Evolutionary conservation across 2,113 vertebrate species (phyloP).

Genomic region (Speoplatyrhinus poulsoni): DNA sequence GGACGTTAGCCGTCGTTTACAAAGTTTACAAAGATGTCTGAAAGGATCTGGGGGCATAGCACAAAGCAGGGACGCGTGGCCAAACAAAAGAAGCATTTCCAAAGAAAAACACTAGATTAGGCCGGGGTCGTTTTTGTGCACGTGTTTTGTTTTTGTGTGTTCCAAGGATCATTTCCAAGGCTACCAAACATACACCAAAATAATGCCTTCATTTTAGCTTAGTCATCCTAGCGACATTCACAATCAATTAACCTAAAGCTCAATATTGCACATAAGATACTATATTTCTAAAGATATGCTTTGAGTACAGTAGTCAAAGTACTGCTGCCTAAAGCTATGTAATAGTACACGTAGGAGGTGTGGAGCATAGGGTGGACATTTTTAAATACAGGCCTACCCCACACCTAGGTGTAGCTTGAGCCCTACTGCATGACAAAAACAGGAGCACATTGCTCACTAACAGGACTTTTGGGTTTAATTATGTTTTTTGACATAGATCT

Average conservation of each 20-base stretch:
- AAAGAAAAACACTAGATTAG: background rate
- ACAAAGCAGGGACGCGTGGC: too few species aligned
- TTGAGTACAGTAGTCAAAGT: background rate
- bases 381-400: slow-evolving; percentile 4
- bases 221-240: slow-evolving; percentile 25
- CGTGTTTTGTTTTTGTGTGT: too few species aligned
- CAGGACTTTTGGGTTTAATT: background rate
- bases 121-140: too few species aligned
- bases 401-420: slow-evolving; percentile 21
- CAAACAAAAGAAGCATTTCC: too few species aligned
- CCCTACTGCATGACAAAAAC: slow-evolving; percentile 23
- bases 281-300: background rate
- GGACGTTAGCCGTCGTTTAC: slow-evolving; percentile 26
- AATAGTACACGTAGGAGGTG: background rate
- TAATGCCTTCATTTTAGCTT: slow-evolving; percentile 13
- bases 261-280: background rate
- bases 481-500: background rate
- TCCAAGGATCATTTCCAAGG: too few species aligned
- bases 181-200: background rate
- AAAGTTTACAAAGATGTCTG: slow-evolving; percentile 22
- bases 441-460: background rate
- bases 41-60: slow-evolving; percentile 1
- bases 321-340: slow-evolving; percentile 2
- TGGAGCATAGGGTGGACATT: background rate
- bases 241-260: background rate